These are phyloP conservation scores for Bugula neritina DNA, from an alignment of 2,888 invertebrate species.

Conservation along the genomic window DNA sequence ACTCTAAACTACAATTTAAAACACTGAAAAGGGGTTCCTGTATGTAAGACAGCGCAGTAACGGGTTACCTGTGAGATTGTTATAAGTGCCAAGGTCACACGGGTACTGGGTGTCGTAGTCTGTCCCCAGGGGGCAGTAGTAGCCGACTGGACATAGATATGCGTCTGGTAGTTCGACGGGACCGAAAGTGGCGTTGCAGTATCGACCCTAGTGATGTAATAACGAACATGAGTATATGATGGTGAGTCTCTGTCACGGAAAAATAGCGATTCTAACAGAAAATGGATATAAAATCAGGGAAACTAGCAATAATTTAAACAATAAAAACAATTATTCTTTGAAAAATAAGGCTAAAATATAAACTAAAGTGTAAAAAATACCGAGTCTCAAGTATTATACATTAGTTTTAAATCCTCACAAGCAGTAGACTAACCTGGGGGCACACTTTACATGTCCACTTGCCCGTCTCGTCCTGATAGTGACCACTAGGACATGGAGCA, in stretches of 20 bases:
- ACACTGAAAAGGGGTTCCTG: too few relatives aligned
- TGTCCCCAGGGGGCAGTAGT: slow-evolving; percentile 48
- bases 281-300: too few relatives aligned
- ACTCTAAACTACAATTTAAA: too few relatives aligned
- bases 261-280: too few relatives aligned
- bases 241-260: too few relatives aligned
- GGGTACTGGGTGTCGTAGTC: slow-evolving; percentile 39
- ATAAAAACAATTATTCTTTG: too few relatives aligned
- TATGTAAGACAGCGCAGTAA: too few relatives aligned
- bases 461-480: slow-evolving; percentile 42
- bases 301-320: too few relatives aligned
- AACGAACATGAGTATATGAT: too few relatives aligned
- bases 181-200: slow-evolving; percentile 47
- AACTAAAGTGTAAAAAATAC: too few relatives aligned
- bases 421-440: slow-evolving; percentile 32
- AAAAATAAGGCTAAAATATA: too few relatives aligned
- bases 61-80: slow-evolving; percentile 45
- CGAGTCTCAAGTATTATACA: too few relatives aligned
- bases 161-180: slow-evolving; percentile 41
- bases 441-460: slow-evolving; percentile 38
- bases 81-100: slow-evolving; percentile 47
- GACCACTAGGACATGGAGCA: slow-evolving; percentile 43
- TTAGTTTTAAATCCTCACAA: background rate
- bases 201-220: slow-evolving; percentile 34
- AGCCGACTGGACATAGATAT: slow-evolving; percentile 46